phyloP scores from a whole-genome alignment of 2,113 vertebrate species.

The Etia nguti region DNA sequence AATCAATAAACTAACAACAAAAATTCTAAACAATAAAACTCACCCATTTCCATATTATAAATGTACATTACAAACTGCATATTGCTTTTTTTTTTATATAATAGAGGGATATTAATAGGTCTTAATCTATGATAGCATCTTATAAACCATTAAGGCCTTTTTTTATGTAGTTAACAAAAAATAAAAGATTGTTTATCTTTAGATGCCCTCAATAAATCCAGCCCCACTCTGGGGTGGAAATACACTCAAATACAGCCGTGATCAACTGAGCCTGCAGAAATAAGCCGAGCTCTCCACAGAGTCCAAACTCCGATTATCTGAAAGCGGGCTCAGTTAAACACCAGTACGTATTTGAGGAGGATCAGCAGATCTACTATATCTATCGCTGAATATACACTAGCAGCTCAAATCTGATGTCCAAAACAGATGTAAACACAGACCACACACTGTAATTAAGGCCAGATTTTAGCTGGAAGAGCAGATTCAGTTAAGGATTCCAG shows the following conservation, averaged over 20 bases:
- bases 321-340: conserved; percentile 10
- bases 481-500: not conserved
- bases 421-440: not conserved
- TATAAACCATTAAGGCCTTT: not conserved
- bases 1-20: conserved; percentile 16
- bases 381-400: not conserved
- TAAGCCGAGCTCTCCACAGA: not conserved
- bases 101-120: not conserved
- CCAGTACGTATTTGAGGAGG: not conserved
- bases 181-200: not conserved
- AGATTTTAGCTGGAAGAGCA: conserved; percentile 18
- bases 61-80: conserved; percentile 21
- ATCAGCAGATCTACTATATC: not conserved
- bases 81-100: not conserved
- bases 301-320: not conserved
- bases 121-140: conserved; percentile 17
- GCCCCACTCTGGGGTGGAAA: not conserved
- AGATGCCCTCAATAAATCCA: not conserved
- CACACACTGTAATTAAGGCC: not conserved
- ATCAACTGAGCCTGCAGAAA: not conserved
- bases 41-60: conserved; percentile 20
- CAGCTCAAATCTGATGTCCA: conserved; percentile 28
- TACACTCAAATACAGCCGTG: conserved; percentile 11
- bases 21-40: not conserved
- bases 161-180: conserved; percentile 7